Evolutionary conservation across 2,113 vertebrate species (phyloP).

Genomic region (Platanista minor): DNA sequence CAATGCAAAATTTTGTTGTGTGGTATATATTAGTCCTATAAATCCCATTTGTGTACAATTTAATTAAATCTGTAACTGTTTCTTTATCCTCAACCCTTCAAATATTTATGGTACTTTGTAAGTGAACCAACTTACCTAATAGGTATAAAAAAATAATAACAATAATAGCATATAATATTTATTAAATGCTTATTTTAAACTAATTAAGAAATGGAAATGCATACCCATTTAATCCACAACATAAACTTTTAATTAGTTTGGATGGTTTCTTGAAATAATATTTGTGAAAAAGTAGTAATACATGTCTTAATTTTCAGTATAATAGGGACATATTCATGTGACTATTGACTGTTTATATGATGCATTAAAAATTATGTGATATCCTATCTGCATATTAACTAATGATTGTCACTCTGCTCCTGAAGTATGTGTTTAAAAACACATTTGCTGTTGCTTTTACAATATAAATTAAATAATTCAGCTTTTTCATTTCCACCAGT

Average conservation of each 20-base stretch:
- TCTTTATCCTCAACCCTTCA: neutral
- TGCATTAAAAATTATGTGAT: neutral
- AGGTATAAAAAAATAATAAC: neutral
- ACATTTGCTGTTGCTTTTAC: neutral
- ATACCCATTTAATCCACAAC: neutral
- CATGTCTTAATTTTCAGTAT: neutral
- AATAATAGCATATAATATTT: neutral
- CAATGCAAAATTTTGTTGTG: neutral
- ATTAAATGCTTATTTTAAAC: neutral
- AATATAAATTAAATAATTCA: neutral
- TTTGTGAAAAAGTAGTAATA: neutral
- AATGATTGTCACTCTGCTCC: neutral
- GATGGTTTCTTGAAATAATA: neutral
- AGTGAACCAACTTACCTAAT: neutral
- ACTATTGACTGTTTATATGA: neutral
- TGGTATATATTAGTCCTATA: neutral
- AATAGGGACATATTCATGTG: neutral
- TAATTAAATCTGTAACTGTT: neutral
- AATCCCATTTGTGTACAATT: neutral
- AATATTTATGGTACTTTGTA: neutral
- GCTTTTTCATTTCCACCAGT: neutral
- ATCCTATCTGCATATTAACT: neutral
- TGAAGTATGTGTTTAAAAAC: neutral
- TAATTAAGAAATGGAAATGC: neutral
- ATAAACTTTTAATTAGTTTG: neutral